Conservation (phyloP, 2,113 vertebrate species). For the Vireo altiloquus region DNA sequence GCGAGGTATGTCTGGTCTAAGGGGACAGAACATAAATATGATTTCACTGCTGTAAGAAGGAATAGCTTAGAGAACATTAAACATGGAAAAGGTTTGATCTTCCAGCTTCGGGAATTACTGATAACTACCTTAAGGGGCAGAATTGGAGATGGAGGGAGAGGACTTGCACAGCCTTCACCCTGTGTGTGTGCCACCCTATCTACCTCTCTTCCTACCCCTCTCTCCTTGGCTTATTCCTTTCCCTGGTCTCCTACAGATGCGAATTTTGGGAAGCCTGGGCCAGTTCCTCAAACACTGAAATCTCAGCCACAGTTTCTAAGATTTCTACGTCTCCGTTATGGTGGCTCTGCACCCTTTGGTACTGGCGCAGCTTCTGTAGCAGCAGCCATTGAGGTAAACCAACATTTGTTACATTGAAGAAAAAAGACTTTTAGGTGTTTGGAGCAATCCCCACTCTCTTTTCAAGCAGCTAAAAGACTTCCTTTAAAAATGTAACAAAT, state of each 20-base stretch:
- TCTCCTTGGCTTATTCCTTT: background rate
- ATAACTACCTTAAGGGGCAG: background rate
- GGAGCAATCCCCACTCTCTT: background rate
- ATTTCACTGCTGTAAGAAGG: background rate
- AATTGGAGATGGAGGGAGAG: background rate
- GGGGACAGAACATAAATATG: background rate
- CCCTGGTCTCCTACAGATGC: background rate
- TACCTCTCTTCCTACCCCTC: background rate
- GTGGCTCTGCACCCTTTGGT: background rate
- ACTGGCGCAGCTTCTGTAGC: background rate
- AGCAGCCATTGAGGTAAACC: background rate
- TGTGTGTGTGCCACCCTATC: background rate
- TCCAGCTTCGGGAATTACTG: background rate
- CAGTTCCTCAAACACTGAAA: background rate
- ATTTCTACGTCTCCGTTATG: background rate
- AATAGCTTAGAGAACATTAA: background rate
- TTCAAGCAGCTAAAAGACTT: conserved; percentile 14
- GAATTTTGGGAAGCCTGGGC: background rate
- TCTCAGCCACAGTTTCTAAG: background rate
- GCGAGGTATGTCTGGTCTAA: background rate
- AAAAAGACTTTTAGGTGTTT: background rate
- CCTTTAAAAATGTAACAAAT: conserved; percentile 9
- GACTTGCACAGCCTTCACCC: background rate
- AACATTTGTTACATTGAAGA: background rate
- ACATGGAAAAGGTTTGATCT: background rate